phyloP scores from a whole-genome alignment of 2,113 vertebrate genomes.

The Hemibagrus wyckioides region DNA sequence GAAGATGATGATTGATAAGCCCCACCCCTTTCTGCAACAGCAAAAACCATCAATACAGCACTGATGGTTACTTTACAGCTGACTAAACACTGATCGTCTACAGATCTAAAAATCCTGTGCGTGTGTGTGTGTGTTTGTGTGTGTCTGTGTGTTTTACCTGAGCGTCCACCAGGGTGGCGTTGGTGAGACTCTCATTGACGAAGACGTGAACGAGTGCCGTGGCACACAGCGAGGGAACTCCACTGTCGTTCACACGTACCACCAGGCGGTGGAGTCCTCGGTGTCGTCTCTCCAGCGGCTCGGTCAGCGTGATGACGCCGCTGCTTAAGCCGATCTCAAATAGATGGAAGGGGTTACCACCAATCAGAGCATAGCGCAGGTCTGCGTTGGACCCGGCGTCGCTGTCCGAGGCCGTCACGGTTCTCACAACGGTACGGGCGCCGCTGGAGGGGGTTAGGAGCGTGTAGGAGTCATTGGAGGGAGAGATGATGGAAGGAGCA shows the following conservation, averaged over 20 bases:
- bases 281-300: conserved; percentile 88
- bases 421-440: conserved; percentile 86
- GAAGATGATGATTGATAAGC: not conserved
- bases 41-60: not conserved
- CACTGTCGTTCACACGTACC: conserved; percentile 92
- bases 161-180: conserved; percentile 86
- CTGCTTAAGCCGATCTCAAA: conserved; percentile 89
- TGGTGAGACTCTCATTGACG: conserved; percentile 92
- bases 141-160: conserved; percentile 73
- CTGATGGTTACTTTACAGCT: not conserved
- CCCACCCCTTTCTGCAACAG: not conserved
- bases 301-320: conserved; percentile 91
- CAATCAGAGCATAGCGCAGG: conserved; percentile 85
- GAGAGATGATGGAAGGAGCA: conserved; percentile 82
- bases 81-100: not conserved
- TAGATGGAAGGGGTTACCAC: conserved; percentile 92
- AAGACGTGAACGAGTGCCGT: conserved; percentile 91
- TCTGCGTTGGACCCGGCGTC: conserved; percentile 90
- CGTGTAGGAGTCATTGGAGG: conserved; percentile 87
- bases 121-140: not conserved
- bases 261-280: conserved; percentile 91
- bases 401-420: conserved; percentile 82
- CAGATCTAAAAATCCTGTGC: not conserved
- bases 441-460: conserved; percentile 88
- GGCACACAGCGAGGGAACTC: conserved; percentile 87